Conservation (phyloP, 2,888 invertebrate genomes). For the Cephus pygmeus region DNA sequence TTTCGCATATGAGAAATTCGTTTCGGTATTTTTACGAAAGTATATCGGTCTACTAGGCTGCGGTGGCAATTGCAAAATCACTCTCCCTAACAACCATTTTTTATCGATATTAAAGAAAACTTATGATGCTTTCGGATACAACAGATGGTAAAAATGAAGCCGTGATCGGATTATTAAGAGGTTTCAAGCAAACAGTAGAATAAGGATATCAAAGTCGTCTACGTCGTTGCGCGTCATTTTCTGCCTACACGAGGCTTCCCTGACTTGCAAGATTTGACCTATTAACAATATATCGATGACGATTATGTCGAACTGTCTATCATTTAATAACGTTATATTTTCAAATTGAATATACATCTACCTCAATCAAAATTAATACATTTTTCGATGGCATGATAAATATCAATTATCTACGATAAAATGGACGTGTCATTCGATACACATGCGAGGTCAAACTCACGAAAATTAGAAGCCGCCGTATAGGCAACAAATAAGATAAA, state of each 20-base stretch:
- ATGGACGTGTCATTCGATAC: background rate
- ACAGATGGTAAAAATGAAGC: background rate
- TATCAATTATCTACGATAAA: background rate
- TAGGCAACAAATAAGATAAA: background rate
- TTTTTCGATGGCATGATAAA: background rate
- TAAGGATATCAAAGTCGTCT: background rate
- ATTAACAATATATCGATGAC: background rate
- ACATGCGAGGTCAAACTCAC: background rate
- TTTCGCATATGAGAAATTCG: background rate
- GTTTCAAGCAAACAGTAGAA: background rate
- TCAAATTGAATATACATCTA: background rate
- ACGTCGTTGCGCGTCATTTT: background rate
- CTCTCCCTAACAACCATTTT: background rate
- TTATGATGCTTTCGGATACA: background rate
- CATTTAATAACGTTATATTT: background rate
- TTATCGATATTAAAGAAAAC: background rate
- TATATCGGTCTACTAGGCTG: background rate
- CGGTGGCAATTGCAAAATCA: background rate
- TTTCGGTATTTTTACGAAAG: background rate
- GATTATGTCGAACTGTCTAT: background rate
- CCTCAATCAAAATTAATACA: background rate
- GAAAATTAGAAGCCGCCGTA: background rate
- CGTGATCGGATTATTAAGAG: background rate
- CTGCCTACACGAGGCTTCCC: background rate
- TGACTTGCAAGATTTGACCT: background rate